A percentile compares a stretch with the other conserved stretches of the same genome.
These are phyloP conservation scores for Lamprotornis superbus DNA, from an alignment of 2,113 vertebrate genomes.

Conservation along the genomic window DNA sequence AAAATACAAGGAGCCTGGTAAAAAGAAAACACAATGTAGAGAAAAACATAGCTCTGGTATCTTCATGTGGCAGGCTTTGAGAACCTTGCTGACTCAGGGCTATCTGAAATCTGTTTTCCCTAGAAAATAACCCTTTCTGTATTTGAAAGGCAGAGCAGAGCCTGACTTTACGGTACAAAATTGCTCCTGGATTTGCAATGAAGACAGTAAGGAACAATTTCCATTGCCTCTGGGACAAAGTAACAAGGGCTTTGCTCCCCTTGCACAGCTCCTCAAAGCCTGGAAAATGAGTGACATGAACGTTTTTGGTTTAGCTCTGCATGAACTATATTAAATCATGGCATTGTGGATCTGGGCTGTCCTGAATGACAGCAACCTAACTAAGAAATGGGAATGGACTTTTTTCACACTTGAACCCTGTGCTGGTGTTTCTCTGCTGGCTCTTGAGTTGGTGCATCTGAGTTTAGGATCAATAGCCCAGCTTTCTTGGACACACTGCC, in stretches of 20 bases:
- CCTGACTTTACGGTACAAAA: background rate
- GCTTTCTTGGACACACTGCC: slow-evolving; percentile 7
- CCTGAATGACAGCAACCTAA: background rate
- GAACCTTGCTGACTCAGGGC: background rate
- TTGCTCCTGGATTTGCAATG: background rate
- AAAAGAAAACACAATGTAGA: background rate
- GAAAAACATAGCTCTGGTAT: background rate
- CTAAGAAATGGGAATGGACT: background rate
- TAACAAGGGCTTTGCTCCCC: background rate
- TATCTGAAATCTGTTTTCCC: background rate
- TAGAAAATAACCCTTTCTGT: background rate
- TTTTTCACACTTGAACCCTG: background rate
- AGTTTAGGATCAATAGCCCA: background rate
- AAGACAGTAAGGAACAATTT: background rate
- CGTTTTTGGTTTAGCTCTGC: background rate
- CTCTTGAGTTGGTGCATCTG: background rate
- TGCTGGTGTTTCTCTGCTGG: background rate
- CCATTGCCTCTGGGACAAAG: background rate
- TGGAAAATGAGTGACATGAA: background rate
- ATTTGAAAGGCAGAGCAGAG: background rate
- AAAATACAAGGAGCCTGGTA: background rate
- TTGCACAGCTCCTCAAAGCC: background rate
- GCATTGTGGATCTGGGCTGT: background rate
- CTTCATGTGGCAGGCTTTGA: background rate
- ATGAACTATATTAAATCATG: background rate